Percentiles rank a stretch among this genome's conserved stretches.
Evolutionary conservation across 1,140 invertebrate species (phyloP).

Genomic region (Hylaeus anthracinus): DNA sequence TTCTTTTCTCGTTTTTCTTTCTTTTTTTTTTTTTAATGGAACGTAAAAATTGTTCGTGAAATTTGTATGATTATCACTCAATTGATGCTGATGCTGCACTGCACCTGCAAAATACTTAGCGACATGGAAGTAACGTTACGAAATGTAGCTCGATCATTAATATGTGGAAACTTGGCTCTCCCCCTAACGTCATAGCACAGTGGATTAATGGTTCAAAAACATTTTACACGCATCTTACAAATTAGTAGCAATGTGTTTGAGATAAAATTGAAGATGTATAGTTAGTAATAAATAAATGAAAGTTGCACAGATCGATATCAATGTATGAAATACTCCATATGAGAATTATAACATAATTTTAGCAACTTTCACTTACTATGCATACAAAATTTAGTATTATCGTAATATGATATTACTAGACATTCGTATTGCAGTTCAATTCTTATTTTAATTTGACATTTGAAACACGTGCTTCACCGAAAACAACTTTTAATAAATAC

Average conservation of each 20-base stretch:
- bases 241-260: constrained; percentile 69
- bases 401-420: constrained; percentile 74
- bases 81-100: constrained; percentile 76
- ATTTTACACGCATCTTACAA: constrained; percentile 73
- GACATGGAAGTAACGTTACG: constrained; percentile 71
- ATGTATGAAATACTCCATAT: constrained; percentile 10
- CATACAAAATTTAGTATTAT: constrained; percentile 75
- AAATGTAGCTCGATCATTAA: constrained; percentile 64
- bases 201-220: constrained; percentile 68
- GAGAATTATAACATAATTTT: constrained; percentile 30
- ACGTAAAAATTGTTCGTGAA: constrained; percentile 70
- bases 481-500: constrained; percentile 11
- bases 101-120: constrained; percentile 80
- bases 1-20: constrained; percentile 57
- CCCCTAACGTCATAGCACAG: constrained; percentile 60
- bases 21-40: constrained; percentile 63
- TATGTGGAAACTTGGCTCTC: constrained; percentile 62
- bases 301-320: constrained; percentile 61
- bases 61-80: constrained; percentile 72
- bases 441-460: constrained; percentile 48
- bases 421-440: constrained; percentile 76
- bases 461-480: constrained; percentile 6
- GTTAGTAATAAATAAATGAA: constrained; percentile 74
- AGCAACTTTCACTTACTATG: constrained; percentile 76
- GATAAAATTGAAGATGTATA: constrained; percentile 67